Base-by-base conservation (phyloP, 2,797 vertebrate genomes). In the Avahi laniger region DNA sequence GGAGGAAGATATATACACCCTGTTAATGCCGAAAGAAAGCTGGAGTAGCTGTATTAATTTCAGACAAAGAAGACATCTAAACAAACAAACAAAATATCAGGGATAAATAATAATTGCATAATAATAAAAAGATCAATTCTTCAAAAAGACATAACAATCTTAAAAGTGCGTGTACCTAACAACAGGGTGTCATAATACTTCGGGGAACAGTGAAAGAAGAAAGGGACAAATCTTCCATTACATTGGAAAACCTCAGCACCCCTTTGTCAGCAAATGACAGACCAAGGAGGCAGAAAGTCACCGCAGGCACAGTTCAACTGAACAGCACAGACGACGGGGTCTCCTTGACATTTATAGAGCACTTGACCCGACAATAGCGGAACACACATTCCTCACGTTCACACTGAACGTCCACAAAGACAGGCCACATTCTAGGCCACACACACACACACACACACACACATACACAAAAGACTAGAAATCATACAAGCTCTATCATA, bases 261-360 rank as follows among this genome's bases (percentile, higher is more conserved):
- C 54, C 30, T 41, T 80, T 67, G 84, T 43, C 76, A 41, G 76
- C 63, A 13, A 3, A 0, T 22, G 94, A 72, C 11, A 26, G 61
- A 22, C 18, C 48, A 22, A 26, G 69, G 38, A 73, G 95, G 89
- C 95, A 89, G 95, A 78, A 94, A 86, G 79, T 65, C 79, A 30
- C 43, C 80, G 5, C 10, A 0, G 54, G 73, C 3, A 28, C 2
- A 10, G 50, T 24, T 61, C 61, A 50, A 41, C 26, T 12, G 82
- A 35, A 22, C 73, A 63, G 48, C 1, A 2, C 57, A 0, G 0
- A 91, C 87, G 41, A 0, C 63, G 3, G 12, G 50, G 9, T 17
- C 78, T 48, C 48, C 13, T 3, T 43, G 89, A 73, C 82, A 14
- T n/a, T 35, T 90, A 70, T 1, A 57, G 93, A 92, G 43, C 26